Base-by-base conservation (phyloP, 2,888 invertebrate genomes). In the Ormia ochracea region DNA sequence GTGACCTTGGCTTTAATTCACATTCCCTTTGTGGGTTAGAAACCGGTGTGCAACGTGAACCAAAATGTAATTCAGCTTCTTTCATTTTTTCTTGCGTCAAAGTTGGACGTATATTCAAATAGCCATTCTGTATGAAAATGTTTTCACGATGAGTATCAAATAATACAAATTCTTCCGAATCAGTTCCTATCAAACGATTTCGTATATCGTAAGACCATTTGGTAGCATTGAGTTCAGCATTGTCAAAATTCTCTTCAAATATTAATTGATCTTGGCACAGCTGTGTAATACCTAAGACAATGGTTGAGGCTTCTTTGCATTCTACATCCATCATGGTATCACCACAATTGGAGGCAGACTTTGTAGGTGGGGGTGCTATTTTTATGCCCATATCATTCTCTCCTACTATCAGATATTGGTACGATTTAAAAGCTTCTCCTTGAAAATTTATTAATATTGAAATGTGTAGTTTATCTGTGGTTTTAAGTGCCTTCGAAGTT, bases 171-270 rank as follows among this genome's bases (percentile, higher is more conserved):
- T 91, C 91, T 65, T 90, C 91, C 45, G 85, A 88, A 84, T 90
- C 90, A 19, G 87, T 90, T 56, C 87, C 87, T 52, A 90, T 89
- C 4, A 89, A 86, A 7, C 92, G 91, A 41, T 92, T 90, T 61
- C 91, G 92, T 80, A 93, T 91, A 81, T 93, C 93, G 3, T 91
- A 88, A 56, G 89, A 89, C 93, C 93, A 93, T 59, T 90, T 85
- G 0, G 87, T 87, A n/a, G 87, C 88, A 52, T 90, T 83, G 0
- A 92, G 82, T 0, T 73, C 69, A 0, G 78, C 81, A 0, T 82
- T 75, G 12, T 65, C 48, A 36, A 94, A 94, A 70, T 91, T 88
- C 61, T 94, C 94, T 56, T 93, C 91, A 81, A 94, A 93, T 69
- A 94, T 87, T 0, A 91, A 86, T 76, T 91, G 88, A 0, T 91